phyloP scores from a whole-genome alignment of 2,113 vertebrate genomes.

The Danio rerio region GRCz12tu NC_133187.1:19303001-19303500 shows the following conservation, averaged over 20 bases:
- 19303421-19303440: too few relatives aligned
- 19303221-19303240: constrained; percentile 19
- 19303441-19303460: too few relatives aligned
- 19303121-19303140: constrained; percentile 87
- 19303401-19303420: neutral
- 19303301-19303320: neutral
- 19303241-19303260: neutral
- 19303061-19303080: neutral
- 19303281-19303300: neutral
- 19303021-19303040: neutral
- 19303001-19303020: neutral
- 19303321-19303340: constrained; percentile 98
- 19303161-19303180: constrained; percentile 90
- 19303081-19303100: constrained; percentile 37
- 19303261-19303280: neutral
- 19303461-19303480: too few relatives aligned
- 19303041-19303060: neutral
- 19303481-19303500: too few relatives aligned
- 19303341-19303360: constrained; percentile 93
- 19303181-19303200: constrained; percentile 88
- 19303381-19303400: neutral
- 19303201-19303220: constrained; percentile 96
- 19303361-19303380: constrained; percentile 95
- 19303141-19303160: constrained; percentile 97
- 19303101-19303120: constrained; percentile 41